Base-by-base conservation (phyloP, 2,888 invertebrate genomes). In the Colletes collaris region DNA sequence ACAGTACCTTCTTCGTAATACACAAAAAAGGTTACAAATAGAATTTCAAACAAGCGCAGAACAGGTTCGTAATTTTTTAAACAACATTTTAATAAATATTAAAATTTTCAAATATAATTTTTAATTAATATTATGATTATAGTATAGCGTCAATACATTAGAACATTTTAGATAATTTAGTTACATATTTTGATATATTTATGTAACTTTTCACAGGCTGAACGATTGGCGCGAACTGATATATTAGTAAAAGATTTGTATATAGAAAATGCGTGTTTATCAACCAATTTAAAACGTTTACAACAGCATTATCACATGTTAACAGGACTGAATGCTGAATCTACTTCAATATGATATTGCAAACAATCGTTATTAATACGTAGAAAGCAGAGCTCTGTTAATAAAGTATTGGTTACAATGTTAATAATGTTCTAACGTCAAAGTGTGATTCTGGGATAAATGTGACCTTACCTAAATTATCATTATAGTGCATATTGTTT, bases 241-340 rank as follows among this genome's bases (percentile, higher is more conserved):
- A 92, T 96, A 88, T 94, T 97, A 60, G 96, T 97, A 35, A 97
- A 97, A 93, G 97, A 97, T 90, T 94, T 98, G 79, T 97, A 96
- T 93, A 95, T 97, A 66, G 97, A 97, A 93, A 97, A 97, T 94
- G 96, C 97, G 69, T 96, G 96, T 92, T 94, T 97, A 76, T 94
- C 95, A 76, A 95, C 95, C 27, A 95, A 95, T 70, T 93, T 95
- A 27, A 95, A 95, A 90, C 93, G 94, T 75, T 92, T 95, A 46
- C 94, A 95, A 89, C 94, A 95, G 88, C 94, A 94, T 86, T 94
- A 94, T 88, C 93, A 94, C 80, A 92, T 94, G 86, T 89, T 94
- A 82, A 92, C 93, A 46, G 93, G 94, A 85, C 93, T 92, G 82
- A 91, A 90, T 75, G 89, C 91, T 53, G 93, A 92, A 80, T 91